Evolutionary conservation across 2,797 vertebrate genomes (phyloP), one percentile per base, ranked within the genome.

Genomic region (Euthynnus affinis): DNA sequence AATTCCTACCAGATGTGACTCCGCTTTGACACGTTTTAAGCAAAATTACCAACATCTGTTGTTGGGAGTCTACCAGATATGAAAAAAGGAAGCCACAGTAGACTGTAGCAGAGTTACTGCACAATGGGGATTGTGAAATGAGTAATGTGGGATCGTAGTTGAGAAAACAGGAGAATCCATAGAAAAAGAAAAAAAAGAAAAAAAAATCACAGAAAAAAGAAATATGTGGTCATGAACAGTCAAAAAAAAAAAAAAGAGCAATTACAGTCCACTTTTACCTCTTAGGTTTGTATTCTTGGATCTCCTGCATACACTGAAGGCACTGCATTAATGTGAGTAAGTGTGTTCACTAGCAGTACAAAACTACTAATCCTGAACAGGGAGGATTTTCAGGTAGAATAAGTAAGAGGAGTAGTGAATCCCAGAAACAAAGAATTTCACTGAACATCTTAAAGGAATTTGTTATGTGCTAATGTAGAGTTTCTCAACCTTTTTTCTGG

Each of bases 11-110:
- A 83, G 89, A 84, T 68, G 84, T 25, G 57, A 82, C 82, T 88
- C 77, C 66, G 82, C 69, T 78, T 74, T 49, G 68, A 85, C 88
- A 80, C 70, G 37, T 78, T 91, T 81, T 86, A 88, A 88, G 90
- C 88, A 93, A 87, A 88, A 90, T 66, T 82, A 91, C 90, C 89
- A 89, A 93, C 91, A 85, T 89, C 66, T 85, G 85, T 79, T 71
- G 83, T 82, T 79, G 83, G 87, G 80, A 87, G 90, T 92, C 91
- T 25, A 87, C 46, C 74, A 74, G 66, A 81, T 76, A 76, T 71
- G 40, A n/a, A n/a, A 61, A 74, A n/a, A 27, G 59, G 74, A 82
- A 80, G 58, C 81, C 76, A 67, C 71, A 63, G 64, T 68, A 77
- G 78, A 90, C 72, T 71, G 81, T 42, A 82, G 84, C 84, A 74